Conservation (phyloP, 2,888 invertebrate species). For the Sialis fuliginosa region DNA sequence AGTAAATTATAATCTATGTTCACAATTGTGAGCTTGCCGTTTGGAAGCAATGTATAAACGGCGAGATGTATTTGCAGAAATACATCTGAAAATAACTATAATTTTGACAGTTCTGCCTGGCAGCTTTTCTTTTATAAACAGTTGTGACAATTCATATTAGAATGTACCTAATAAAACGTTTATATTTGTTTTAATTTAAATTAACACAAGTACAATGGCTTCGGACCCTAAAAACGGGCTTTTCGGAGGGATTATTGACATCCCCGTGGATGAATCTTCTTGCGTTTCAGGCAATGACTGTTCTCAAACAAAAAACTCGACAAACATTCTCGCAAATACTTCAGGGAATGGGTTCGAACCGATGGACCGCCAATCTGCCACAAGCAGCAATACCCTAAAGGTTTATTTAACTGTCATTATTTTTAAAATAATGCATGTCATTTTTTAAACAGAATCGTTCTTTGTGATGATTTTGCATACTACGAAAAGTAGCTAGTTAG, state of each 20-base stretch:
- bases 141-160: too few relatives aligned
- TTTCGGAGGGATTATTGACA: slow-evolving; percentile 22
- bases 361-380: slow-evolving; percentile 19
- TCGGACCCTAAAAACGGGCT: slow-evolving; percentile 28
- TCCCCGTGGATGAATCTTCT: slow-evolving; percentile 17
- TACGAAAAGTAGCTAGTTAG: too few relatives aligned
- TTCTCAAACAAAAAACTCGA: slow-evolving; percentile 21
- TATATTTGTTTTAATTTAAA: too few relatives aligned
- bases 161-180: too few relatives aligned
- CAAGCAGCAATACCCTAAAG: slow-evolving; percentile 25
- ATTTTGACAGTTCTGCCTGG: too few relatives aligned
- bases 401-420: slow-evolving; percentile 13
- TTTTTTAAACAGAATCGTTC: slow-evolving; percentile 6
- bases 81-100: too few relatives aligned
- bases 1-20: too few relatives aligned
- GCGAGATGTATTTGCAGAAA: too few relatives aligned
- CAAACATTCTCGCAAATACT: slow-evolving; percentile 10
- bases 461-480: background rate
- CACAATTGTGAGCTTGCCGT: too few relatives aligned
- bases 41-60: too few relatives aligned
- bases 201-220: slow-evolving; percentile 23
- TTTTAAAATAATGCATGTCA: slow-evolving; percentile 2
- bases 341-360: slow-evolving; percentile 24
- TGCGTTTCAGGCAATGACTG: slow-evolving; percentile 14
- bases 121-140: too few relatives aligned